Evolutionary conservation across 2,113 vertebrate genomes (phyloP).

Genomic region (Labeo rohita): DNA sequence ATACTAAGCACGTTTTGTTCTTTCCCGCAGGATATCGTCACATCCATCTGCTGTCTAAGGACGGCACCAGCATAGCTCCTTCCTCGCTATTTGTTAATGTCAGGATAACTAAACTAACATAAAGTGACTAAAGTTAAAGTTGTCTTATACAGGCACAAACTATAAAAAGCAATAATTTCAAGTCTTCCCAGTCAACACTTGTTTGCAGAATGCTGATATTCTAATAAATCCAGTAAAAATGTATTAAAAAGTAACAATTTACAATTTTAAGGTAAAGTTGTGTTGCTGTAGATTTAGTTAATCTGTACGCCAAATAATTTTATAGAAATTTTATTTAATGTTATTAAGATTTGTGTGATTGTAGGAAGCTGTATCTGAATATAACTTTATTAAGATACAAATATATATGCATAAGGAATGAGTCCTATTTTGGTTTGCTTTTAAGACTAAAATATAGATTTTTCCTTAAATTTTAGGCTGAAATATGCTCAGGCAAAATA

Average conservation of each 20-base stretch:
- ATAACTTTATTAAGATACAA: neutral
- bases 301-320: constrained; percentile 25
- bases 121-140: constrained; percentile 11
- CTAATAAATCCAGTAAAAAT: neutral
- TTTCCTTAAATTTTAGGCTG: no score
- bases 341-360: constrained; percentile 8
- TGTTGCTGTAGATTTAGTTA: constrained; percentile 5
- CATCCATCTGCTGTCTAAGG: constrained; percentile 90
- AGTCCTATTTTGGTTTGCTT: neutral
- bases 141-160: neutral
- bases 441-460: neutral
- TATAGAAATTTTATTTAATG: constrained; percentile 1
- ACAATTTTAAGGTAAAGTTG: neutral
- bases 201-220: neutral
- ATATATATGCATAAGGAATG: neutral
- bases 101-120: constrained; percentile 68
- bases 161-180: neutral
- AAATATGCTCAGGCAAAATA: no score
- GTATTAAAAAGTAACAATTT: neutral
- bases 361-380: neutral
- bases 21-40: constrained; percentile 87
- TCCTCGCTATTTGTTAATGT: constrained; percentile 90
- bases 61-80: constrained; percentile 88
- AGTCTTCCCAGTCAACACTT: constrained; percentile 40
- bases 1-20: neutral